Conservation (phyloP, 2,113 vertebrate genomes). For the Equus przewalskii region DNA sequence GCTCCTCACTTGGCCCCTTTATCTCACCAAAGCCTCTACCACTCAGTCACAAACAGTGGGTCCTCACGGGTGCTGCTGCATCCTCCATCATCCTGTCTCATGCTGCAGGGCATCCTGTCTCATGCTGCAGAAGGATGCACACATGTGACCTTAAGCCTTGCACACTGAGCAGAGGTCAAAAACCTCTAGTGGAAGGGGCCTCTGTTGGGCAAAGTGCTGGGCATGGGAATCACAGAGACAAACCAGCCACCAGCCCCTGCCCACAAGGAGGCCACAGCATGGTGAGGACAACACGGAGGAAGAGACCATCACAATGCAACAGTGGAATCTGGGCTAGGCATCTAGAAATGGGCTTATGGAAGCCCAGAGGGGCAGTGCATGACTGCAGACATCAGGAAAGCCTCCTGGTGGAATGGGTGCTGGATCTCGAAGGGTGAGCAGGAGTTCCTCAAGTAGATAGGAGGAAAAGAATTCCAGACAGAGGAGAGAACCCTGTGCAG, state of each 20-base stretch:
- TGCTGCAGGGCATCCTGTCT: background rate
- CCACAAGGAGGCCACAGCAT: background rate
- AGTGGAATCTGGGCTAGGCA: background rate
- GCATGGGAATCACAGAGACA: background rate
- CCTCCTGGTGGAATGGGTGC: background rate
- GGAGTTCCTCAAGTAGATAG: background rate
- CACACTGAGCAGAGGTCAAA: background rate
- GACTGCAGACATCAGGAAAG: background rate
- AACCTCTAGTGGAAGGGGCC: background rate
- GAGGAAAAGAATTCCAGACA: background rate
- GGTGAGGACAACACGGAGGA: background rate
- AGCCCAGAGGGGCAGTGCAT: background rate
- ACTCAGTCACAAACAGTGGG: background rate
- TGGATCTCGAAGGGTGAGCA: background rate
- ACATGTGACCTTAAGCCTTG: background rate
- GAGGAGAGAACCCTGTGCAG: background rate
- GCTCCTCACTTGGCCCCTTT: background rate
- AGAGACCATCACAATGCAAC: background rate
- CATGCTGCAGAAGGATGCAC: accelerated
- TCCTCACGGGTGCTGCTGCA: background rate
- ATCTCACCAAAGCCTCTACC: background rate
- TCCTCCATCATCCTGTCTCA: background rate
- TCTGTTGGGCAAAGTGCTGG: background rate
- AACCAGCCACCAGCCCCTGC: background rate
- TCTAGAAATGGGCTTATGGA: background rate